These are phyloP conservation scores for Channa argus DNA, from an alignment of 2,113 vertebrate species.

Conservation along the genomic window DNA sequence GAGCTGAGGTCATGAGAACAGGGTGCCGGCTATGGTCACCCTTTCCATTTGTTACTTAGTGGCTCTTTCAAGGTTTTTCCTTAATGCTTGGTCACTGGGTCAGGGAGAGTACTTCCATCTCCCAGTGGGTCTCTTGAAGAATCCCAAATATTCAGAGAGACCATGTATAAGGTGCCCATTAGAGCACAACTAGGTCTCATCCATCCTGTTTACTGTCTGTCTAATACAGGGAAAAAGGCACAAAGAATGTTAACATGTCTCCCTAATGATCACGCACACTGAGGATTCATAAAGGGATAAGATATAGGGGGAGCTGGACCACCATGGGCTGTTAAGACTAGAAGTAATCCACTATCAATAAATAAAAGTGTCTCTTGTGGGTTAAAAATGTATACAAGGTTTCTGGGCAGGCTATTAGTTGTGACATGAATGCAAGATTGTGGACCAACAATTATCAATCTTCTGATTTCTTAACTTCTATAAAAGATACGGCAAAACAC, in stretches of 20 bases:
- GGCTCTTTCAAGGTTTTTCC: slow-evolving; percentile 50
- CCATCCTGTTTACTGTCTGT: slow-evolving; percentile 63
- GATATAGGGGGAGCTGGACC: slow-evolving; percentile 54
- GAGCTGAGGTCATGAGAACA: slow-evolving; percentile 79
- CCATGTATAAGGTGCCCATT: slow-evolving; percentile 33
- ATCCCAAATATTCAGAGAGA: slow-evolving; percentile 69
- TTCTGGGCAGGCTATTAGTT: slow-evolving; percentile 33
- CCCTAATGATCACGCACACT: slow-evolving; percentile 51
- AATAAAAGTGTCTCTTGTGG: slow-evolving; percentile 45
- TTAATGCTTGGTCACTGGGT: slow-evolving; percentile 41
- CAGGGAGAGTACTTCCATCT: slow-evolving; percentile 68
- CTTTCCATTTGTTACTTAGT: slow-evolving; percentile 54
- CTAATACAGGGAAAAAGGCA: slow-evolving; percentile 33
- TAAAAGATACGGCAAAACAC: background rate
- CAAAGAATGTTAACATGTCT: slow-evolving; percentile 61
- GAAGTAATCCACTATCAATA: slow-evolving; percentile 49
- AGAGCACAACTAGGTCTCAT: slow-evolving; percentile 48
- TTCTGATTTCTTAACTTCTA: background rate
- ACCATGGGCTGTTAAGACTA: slow-evolving; percentile 48
- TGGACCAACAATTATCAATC: background rate
- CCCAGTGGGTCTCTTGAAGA: slow-evolving; percentile 58
- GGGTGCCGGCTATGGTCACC: slow-evolving; percentile 57
- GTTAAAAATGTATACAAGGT: slow-evolving; percentile 16
- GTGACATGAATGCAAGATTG: background rate
- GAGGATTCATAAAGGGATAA: slow-evolving; percentile 43